A percentile compares a stretch with the other conserved stretches of the same genome.
Evolutionary conservation across 2,888 invertebrate genomes (phyloP).

Genomic region (Scelioninae gen. 2): DNA sequence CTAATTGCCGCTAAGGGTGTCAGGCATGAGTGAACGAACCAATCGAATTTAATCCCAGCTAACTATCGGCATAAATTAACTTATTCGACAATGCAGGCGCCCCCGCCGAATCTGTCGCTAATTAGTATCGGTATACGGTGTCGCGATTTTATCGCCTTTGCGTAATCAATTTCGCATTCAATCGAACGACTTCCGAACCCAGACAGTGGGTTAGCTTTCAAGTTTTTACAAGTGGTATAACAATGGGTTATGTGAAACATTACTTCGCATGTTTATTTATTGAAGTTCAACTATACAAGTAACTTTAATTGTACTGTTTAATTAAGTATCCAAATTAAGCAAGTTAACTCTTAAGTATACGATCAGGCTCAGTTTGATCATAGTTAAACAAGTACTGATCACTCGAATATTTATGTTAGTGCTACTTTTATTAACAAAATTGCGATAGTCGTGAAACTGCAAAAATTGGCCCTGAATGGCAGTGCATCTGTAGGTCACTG

Average conservation of each 20-base stretch:
- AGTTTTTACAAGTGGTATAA: too few species aligned
- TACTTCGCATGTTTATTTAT: too few species aligned
- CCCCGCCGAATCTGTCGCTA: slow-evolving; percentile 20
- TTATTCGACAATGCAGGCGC: slow-evolving; percentile 9
- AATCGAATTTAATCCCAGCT: slow-evolving; percentile 36
- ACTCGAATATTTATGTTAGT: too few species aligned
- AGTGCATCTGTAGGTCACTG: too few species aligned
- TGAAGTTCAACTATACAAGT: too few species aligned
- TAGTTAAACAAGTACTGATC: too few species aligned
- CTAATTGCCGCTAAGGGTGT: slow-evolving; percentile 41
- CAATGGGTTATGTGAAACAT: background rate
- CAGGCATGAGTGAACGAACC: slow-evolving; percentile 40
- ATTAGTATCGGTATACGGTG: slow-evolving; percentile 11
- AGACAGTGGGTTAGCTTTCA: background rate
- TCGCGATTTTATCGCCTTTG: slow-evolving; percentile 25
- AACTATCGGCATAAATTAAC: slow-evolving; percentile 26
- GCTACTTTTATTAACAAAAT: too few species aligned
- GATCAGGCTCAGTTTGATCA: too few species aligned
- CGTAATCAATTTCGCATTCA: slow-evolving; percentile 34
- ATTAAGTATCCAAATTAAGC: background rate
- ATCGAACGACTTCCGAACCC: slow-evolving; percentile 10
- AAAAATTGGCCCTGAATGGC: too few species aligned
- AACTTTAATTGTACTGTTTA: too few species aligned
- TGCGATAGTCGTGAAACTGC: too few species aligned
- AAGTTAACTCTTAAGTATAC: too few species aligned